Evolutionary conservation across 92 coral and sea anemone species (phyloP).

Genomic region (Parazoanthus swiftii): DNA sequence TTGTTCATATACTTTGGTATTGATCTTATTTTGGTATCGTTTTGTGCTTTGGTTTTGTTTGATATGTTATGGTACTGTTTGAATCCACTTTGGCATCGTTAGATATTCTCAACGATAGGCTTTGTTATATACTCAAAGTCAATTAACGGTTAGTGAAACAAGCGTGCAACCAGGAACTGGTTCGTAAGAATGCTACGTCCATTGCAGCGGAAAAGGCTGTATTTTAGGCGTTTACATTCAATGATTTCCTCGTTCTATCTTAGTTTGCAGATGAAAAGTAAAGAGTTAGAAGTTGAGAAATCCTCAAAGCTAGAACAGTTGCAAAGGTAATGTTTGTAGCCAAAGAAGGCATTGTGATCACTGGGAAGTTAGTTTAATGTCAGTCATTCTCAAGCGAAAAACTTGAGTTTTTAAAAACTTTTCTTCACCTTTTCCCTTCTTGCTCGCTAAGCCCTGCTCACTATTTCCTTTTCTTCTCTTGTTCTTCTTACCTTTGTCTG

Average conservation of each 20-base stretch:
- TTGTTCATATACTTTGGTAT: too few species aligned
- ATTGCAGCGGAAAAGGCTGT: not conserved
- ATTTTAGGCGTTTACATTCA: not conserved
- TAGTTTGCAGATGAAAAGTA: slow-evolving; percentile 86
- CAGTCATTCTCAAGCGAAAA: too few species aligned
- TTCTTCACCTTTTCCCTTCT: too few species aligned
- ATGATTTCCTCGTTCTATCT: not conserved
- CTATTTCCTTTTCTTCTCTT: too few species aligned
- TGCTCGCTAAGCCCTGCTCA: too few species aligned
- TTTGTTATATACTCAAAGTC: too few species aligned
- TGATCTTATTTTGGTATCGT: too few species aligned
- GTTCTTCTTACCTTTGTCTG: too few species aligned
- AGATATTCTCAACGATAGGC: not conserved
- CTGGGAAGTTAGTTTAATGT: too few species aligned
- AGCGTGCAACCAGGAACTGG: not conserved
- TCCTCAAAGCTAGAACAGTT: slow-evolving; percentile 90
- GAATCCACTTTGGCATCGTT: not conserved
- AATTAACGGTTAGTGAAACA: not conserved
- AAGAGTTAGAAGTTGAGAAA: slow-evolving; percentile 93
- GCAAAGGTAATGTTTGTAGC: slow-evolving; percentile 61
- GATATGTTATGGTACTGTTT: not conserved
- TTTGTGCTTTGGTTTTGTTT: too few species aligned
- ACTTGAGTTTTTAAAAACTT: too few species aligned
- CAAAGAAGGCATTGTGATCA: not conserved
- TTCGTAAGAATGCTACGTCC: not conserved